These are phyloP conservation scores for Eupithecia vulgata DNA, from an alignment of 2,888 invertebrate genomes.

Conservation along the genomic window DNA sequence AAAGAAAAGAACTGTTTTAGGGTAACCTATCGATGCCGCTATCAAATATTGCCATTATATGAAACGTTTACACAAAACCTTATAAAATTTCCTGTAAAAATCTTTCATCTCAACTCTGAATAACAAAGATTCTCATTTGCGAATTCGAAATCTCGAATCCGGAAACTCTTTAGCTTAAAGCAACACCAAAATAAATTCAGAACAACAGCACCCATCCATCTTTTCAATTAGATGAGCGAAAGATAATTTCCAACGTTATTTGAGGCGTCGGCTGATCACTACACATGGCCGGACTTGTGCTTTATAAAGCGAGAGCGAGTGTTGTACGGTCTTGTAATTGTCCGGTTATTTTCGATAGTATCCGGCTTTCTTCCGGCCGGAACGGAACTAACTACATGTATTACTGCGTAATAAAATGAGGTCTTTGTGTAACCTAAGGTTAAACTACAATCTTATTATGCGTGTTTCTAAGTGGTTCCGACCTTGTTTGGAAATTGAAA, in stretches of 20 bases:
- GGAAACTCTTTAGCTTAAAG: background rate
- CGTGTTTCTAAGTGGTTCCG: too few relatives aligned
- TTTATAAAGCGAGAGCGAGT: conserved; percentile 26
- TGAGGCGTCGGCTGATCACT: conserved; percentile 28
- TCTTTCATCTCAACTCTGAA: background rate
- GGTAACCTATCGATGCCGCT: background rate
- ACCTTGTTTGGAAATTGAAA: too few relatives aligned
- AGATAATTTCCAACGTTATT: conserved; percentile 25
- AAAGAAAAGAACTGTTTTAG: too few relatives aligned
- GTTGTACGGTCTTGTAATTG: background rate
- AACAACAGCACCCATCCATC: conserved; percentile 28
- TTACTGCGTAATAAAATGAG: too few relatives aligned
- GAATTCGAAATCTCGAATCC: conserved; percentile 1
- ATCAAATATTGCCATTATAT: background rate
- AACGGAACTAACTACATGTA: too few relatives aligned
- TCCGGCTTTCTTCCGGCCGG: too few relatives aligned
- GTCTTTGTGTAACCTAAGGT: too few relatives aligned
- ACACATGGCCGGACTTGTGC: conserved; percentile 31
- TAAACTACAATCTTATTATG: too few relatives aligned
- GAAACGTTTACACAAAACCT: background rate
- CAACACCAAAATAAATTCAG: conserved; percentile 20
- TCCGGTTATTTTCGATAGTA: background rate
- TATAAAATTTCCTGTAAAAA: background rate
- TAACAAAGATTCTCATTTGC: background rate
- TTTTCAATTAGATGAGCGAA: conserved; percentile 25